Percentiles rank a stretch among this genome's conserved stretches.
Evolutionary conservation across 2,797 vertebrate species (phyloP).

Genomic region (Danionella dracula): DNA sequence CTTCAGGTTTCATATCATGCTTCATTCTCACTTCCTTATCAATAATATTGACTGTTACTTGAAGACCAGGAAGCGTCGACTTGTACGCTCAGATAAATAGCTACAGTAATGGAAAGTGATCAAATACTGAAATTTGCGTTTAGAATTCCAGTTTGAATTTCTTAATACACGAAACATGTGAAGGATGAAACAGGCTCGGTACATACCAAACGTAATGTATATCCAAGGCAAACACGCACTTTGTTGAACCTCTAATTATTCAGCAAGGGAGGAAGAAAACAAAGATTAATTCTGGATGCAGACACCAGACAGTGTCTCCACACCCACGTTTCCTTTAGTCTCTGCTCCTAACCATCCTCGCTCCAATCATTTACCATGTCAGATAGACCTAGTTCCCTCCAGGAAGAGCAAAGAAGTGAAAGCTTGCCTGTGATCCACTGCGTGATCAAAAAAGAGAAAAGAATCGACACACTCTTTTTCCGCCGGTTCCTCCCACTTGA

Average conservation of each 20-base stretch:
- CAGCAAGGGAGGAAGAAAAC: slow-evolving; percentile 17
- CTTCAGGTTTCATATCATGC: slow-evolving; percentile 4
- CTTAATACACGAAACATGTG: background rate
- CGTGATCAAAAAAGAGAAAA: slow-evolving; percentile 40
- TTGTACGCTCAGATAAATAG: no score
- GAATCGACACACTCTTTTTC: background rate
- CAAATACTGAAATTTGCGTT: background rate
- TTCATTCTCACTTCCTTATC: slow-evolving; percentile 6
- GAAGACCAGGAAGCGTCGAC: background rate
- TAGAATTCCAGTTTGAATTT: background rate
- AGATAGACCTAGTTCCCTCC: slow-evolving; percentile 12
- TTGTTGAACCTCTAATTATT: slow-evolving; percentile 29
- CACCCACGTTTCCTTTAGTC: slow-evolving; percentile 23
- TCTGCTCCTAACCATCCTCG: slow-evolving; percentile 1
- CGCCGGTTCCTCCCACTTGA: background rate
- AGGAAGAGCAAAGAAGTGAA: slow-evolving; percentile 14
- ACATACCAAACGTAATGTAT: background rate
- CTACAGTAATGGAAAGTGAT: background rate
- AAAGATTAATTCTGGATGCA: slow-evolving; percentile 11
- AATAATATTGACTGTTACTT: slow-evolving; percentile 14
- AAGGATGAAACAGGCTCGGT: background rate
- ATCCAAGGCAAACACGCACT: slow-evolving; percentile 11
- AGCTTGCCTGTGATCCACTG: slow-evolving; percentile 32
- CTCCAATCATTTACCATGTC: slow-evolving; percentile 12
- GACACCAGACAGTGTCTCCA: slow-evolving; percentile 27